Percentiles rank a stretch among this genome's conserved stretches.
Conservation (phyloP, 2,888 invertebrate species). For the Labia minor region DNA sequence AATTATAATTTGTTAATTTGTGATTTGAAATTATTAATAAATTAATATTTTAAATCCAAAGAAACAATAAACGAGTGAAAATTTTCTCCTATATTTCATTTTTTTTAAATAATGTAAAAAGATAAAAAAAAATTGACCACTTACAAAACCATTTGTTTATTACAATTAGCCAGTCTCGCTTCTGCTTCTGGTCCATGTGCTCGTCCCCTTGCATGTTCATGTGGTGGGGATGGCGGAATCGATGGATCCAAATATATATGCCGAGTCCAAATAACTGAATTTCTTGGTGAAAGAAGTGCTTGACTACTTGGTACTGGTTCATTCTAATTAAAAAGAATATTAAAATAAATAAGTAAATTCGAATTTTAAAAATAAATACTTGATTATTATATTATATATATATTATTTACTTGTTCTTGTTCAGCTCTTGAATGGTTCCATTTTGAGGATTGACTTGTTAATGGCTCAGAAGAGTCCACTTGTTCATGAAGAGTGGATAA, state of each 20-base stretch:
- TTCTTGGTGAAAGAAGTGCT: conserved; percentile 48
- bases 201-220: conserved; percentile 31
- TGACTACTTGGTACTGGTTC: conserved; percentile 28
- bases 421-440: not conserved
- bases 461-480: conserved; percentile 43
- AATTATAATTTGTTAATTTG: too few relatives aligned
- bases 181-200: not conserved
- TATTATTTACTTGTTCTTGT: not conserved
- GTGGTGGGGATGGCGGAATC: conserved; percentile 42
- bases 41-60: too few relatives aligned
- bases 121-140: not conserved
- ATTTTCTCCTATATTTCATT: too few relatives aligned
- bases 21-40: too few relatives aligned
- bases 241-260: conserved; percentile 43
- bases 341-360: conserved; percentile 16
- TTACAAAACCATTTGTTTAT: not conserved
- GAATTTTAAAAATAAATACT: not conserved
- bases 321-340: conserved; percentile 18
- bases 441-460: conserved; percentile 29
- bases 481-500: conserved; percentile 47
- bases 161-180: not conserved
- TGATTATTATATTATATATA: not conserved
- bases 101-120: too few relatives aligned
- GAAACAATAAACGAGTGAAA: too few relatives aligned
- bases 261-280: conserved; percentile 44